phyloP scores from a whole-genome alignment of 2,888 invertebrate species.

The Girardia tigrina region DNA sequence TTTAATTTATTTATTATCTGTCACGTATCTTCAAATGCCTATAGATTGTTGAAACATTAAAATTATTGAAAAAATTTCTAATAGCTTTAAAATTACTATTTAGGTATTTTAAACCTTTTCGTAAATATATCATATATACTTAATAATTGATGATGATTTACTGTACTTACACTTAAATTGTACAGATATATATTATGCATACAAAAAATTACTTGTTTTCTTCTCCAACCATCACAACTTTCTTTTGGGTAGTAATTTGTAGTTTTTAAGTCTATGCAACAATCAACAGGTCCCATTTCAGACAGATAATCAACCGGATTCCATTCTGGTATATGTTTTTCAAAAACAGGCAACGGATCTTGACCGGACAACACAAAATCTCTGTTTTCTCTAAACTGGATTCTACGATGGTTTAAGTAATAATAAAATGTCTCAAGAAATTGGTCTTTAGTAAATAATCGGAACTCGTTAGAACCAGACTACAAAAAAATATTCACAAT shows the following conservation, averaged over 20 bases:
- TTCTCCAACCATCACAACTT: slow-evolving; percentile 4
- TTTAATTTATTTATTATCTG: no score
- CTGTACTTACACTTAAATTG: no score
- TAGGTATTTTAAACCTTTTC: no score
- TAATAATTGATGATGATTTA: no score
- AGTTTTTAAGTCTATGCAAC: background rate
- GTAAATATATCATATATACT: no score
- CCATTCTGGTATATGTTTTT: background rate
- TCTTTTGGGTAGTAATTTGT: background rate
- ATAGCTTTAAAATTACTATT: no score
- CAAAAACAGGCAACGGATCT: background rate
- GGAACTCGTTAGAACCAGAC: background rate
- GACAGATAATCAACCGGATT: background rate
- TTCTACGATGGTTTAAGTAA: background rate
- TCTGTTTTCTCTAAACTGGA: background rate
- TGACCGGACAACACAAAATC: background rate
- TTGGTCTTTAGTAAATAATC: slow-evolving; percentile 16
- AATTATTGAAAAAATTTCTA: no score
- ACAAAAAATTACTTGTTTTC: background rate
- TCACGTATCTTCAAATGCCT: no score
- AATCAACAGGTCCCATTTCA: background rate
- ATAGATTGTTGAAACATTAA: no score
- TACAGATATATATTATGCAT: no score
- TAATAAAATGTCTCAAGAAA: slow-evolving; percentile 1
- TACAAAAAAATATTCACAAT: no score